Conservation (phyloP, 2,113 vertebrate genomes). For the Setophaga kirtlandii region DNA sequence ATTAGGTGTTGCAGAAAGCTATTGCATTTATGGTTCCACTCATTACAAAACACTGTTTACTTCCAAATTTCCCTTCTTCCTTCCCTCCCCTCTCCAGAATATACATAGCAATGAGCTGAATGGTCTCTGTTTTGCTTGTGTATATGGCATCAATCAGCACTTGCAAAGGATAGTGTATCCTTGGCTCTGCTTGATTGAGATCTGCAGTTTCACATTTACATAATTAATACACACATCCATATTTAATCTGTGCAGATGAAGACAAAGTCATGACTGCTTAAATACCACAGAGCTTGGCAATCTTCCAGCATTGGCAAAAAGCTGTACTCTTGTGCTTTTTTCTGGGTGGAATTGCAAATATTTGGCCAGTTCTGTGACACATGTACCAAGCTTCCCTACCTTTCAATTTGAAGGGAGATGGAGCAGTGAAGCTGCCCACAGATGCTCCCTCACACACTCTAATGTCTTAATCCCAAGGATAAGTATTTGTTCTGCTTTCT, state of each 20-base stretch:
- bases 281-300: constrained; percentile 26
- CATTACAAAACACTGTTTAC: constrained; percentile 20
- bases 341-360: neutral
- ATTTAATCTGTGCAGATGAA: constrained; percentile 60
- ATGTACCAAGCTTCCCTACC: fast-evolving
- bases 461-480: neutral
- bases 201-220: constrained; percentile 27
- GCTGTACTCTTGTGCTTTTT: neutral
- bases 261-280: constrained; percentile 45
- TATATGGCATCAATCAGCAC: constrained; percentile 11
- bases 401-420: neutral
- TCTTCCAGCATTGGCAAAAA: neutral
- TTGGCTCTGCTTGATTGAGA: constrained; percentile 53
- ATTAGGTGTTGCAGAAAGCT: constrained; percentile 8
- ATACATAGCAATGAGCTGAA: constrained; percentile 15
- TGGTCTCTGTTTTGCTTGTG: neutral
- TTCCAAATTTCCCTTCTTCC: constrained; percentile 36
- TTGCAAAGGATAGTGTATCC: constrained; percentile 49
- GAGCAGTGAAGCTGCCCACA: neutral
- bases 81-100: constrained; percentile 25
- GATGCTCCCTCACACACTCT: neutral
- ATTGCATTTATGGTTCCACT: constrained; percentile 1
- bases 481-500: neutral
- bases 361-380: neutral
- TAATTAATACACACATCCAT: constrained; percentile 60